Conservation (phyloP, 2,113 vertebrate species). For the Cercocebus atys region DNA sequence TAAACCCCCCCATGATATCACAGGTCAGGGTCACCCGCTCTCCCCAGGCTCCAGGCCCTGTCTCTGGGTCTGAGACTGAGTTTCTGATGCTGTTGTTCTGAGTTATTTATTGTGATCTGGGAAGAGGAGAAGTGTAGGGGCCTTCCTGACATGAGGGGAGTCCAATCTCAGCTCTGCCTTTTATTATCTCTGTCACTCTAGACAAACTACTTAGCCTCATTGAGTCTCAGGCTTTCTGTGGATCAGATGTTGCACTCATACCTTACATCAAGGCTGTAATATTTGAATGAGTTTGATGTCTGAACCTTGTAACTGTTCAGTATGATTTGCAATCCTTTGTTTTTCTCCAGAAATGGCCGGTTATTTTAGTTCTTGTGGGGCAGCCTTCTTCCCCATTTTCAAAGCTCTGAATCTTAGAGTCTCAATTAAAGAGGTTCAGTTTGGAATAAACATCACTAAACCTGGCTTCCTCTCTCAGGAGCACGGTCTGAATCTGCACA, state of each 20-base stretch:
- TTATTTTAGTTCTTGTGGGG: accelerated
- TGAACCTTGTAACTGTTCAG: accelerated
- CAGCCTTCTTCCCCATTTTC: accelerated
- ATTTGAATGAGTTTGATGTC: neutral
- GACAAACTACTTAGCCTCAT: accelerated
- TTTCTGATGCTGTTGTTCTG: neutral
- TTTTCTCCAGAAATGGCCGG: neutral
- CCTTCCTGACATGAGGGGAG: accelerated
- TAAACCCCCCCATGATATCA: accelerated
- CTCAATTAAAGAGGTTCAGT: accelerated
- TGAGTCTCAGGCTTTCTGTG: accelerated
- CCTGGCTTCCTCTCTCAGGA: neutral
- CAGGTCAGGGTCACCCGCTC: accelerated
- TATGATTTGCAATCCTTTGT: neutral
- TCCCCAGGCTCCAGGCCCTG: neutral
- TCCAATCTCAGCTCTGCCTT: neutral
- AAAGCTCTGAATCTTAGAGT: neutral
- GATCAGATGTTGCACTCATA: neutral
- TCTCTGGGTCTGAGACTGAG: accelerated
- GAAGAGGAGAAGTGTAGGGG: accelerated
- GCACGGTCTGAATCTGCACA: slow-evolving; percentile 24
- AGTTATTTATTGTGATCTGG: accelerated
- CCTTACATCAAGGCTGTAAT: too few relatives aligned
- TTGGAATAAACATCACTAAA: neutral
- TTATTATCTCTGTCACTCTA: neutral